Base-by-base conservation (phyloP, 1,140 invertebrate genomes). In the Drosophila suzukii region DNA sequence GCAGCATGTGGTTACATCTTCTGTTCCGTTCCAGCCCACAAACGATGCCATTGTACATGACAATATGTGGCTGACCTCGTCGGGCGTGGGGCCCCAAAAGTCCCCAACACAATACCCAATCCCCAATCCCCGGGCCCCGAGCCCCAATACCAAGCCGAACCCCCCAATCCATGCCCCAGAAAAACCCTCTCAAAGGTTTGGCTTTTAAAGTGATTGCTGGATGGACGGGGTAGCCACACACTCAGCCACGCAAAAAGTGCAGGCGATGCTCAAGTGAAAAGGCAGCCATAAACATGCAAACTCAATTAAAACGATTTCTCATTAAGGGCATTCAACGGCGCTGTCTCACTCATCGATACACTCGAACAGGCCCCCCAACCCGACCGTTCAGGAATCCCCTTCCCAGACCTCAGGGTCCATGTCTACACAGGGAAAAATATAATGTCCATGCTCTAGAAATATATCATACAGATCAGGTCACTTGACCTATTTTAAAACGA, bases 251-350 rank as follows among this genome's bases (percentile, higher is more conserved):
- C 44, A 72, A 72, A 71, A 74, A 55, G 44, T 74, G 71, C 39
- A 44, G 41, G 71, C 65, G 61, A 44, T 68, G 71, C 70, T 76
- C 74, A 77, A 77, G 68, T 72, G 68, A 80, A 83, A 75, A 82
- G 54, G 81, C 82, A 89, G 89, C 89, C 88, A 91, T 91, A 91
- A 91, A 91, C 88, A 91, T 91, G 88, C 88, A 91, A 91, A 91
- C 88, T 91, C 88, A 91, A 91, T 91, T 91, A 91, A 91, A 91
- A 81, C 83, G 88, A 88, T 81, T 91, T 91, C 88, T 91, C 89
- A 91, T 91, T 91, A 89, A 91, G 89, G 75, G 76, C 77, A 88
- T 86, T 88, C 86, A 90, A 57, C 72, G 77, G 32, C 63, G 60
- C 63, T 50, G 81, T 70, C 68, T 71, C 70, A 86, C 82, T 82